Evolutionary conservation across 2,888 invertebrate species (phyloP).

Genomic region (Trimorus sp.): DNA sequence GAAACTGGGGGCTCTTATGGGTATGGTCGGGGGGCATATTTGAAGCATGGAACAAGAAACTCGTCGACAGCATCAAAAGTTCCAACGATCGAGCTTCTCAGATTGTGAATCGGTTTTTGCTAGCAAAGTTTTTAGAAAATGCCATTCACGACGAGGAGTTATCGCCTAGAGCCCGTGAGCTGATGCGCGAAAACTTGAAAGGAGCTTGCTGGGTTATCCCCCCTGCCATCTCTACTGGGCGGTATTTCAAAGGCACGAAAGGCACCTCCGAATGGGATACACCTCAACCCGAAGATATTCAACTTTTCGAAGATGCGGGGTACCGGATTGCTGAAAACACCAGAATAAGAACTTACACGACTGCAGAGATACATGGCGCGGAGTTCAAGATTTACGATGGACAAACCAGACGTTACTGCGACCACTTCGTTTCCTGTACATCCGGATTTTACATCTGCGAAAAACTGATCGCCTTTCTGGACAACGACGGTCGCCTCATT

Average conservation of each 20-base stretch:
- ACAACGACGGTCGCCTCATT: background rate
- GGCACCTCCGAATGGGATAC: no score
- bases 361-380: background rate
- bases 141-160: constrained; percentile 6
- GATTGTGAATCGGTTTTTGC: constrained; percentile 18
- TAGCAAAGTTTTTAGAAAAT: constrained; percentile 19
- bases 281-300: constrained; percentile 2
- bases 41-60: background rate
- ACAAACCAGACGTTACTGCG: constrained; percentile 5
- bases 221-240: constrained; percentile 9
- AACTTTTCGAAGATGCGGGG: constrained; percentile 9
- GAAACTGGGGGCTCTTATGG: constrained; percentile 34
- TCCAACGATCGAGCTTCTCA: constrained; percentile 1
- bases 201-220: constrained; percentile 18
- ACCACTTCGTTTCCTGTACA: constrained; percentile 6
- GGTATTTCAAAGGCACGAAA: constrained; percentile 2
- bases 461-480: background rate
- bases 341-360: background rate
- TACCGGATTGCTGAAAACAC: background rate
- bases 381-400: background rate
- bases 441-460: constrained; percentile 14
- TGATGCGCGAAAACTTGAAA: constrained; percentile 10
- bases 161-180: background rate
- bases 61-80: constrained; percentile 19
- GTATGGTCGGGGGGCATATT: background rate